These are phyloP conservation scores for Columbina picui DNA, from an alignment of 2,113 vertebrate species.

Conservation along the genomic window DNA sequence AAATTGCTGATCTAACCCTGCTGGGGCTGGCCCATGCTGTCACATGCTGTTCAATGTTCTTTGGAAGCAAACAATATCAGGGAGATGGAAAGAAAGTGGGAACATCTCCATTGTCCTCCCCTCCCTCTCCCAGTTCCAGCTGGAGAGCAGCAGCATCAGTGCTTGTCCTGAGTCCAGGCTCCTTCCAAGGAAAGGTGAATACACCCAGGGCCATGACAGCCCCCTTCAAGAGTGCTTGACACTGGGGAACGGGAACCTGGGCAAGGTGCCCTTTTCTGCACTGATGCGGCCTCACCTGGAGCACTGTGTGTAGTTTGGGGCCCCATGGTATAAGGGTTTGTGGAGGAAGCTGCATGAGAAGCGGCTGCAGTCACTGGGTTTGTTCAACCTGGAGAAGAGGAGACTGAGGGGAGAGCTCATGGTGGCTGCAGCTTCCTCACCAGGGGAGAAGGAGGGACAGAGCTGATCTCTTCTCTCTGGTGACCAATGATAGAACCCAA, in stretches of 20 bases:
- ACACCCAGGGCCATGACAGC: background rate
- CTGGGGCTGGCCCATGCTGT: rapidly evolving
- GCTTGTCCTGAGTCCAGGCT: background rate
- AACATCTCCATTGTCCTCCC: background rate
- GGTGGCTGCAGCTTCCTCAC: too few species aligned
- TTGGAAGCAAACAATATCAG: background rate
- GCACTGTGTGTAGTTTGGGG: too few species aligned
- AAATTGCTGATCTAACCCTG: background rate
- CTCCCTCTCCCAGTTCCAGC: background rate
- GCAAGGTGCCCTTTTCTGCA: rapidly evolving
- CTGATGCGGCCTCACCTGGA: too few species aligned
- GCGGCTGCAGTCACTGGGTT: too few species aligned
- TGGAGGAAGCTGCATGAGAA: too few species aligned
- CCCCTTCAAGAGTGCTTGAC: background rate
- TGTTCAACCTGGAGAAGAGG: too few species aligned
- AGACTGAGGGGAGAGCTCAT: too few species aligned
- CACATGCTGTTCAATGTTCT: background rate
- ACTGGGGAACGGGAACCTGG: background rate
- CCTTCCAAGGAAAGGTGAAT: background rate
- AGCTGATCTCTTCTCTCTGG: too few species aligned
- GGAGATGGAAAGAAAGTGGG: background rate
- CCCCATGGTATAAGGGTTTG: too few species aligned
- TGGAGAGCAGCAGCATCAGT: background rate
- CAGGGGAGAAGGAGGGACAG: too few species aligned
- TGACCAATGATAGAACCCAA: too few species aligned